Evolutionary conservation across 2,888 invertebrate genomes (phyloP).

Genomic region (Bembecia ichneumoniformis): DNA sequence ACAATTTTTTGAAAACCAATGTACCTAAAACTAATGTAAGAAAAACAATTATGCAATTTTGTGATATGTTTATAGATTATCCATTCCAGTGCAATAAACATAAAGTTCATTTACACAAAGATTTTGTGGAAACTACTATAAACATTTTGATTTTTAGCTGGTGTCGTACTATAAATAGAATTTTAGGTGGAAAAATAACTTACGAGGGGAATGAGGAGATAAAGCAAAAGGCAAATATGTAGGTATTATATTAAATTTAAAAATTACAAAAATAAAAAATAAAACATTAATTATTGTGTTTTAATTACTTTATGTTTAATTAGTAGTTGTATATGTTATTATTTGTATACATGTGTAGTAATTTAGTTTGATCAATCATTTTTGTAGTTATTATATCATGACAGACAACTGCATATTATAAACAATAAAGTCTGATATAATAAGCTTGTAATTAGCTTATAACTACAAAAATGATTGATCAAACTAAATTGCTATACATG

Average conservation of each 20-base stretch:
- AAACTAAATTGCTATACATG: no score
- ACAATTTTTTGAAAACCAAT: background rate
- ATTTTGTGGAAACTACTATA: background rate
- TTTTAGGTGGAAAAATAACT: background rate
- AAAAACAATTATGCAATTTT: background rate
- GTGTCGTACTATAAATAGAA: background rate
- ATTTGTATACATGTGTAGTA: no score
- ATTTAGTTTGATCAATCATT: no score
- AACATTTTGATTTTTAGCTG: background rate
- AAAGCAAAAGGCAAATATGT: background rate
- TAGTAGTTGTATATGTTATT: no score
- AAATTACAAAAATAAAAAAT: background rate
- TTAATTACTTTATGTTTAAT: no score
- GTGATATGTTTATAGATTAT: background rate
- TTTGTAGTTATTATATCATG: no score
- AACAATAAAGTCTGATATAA: no score
- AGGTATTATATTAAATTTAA: background rate
- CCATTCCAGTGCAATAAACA: background rate
- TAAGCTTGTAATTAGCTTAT: no score
- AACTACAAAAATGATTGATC: no score
- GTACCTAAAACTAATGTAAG: background rate
- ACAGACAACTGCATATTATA: no score
- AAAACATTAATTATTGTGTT: no score
- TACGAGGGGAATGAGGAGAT: background rate
- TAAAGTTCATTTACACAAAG: background rate